phyloP scores from a whole-genome alignment of 2,113 vertebrate species.

The Thomomys bottae region DNA sequence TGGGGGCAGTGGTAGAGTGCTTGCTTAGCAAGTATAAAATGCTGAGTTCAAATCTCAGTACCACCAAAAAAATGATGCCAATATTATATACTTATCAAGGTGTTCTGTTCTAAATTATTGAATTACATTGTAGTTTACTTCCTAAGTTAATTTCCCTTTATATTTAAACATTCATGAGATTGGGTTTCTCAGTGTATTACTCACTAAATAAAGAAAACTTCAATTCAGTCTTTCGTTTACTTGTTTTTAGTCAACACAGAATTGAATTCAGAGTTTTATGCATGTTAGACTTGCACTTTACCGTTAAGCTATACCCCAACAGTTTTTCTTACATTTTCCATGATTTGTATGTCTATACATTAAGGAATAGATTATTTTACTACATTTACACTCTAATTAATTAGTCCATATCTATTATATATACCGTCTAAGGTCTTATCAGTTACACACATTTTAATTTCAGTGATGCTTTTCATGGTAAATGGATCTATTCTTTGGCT shows the following conservation, averaged over 20 bases:
- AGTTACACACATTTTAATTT: not conserved
- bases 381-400: not conserved
- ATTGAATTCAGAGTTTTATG: not conserved
- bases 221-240: not conserved
- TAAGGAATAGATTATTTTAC: not conserved
- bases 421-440: not conserved
- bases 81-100: not conserved
- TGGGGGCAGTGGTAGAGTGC: not conserved
- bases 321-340: not conserved
- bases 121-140: constrained; percentile 21
- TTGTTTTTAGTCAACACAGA: not conserved
- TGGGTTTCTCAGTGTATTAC: constrained; percentile 30
- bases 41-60: not conserved
- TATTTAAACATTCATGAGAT: constrained; percentile 3
- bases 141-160: constrained; percentile 44
- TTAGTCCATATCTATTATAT: not conserved
- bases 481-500: not conserved
- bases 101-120: constrained; percentile 13
- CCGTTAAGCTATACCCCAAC: not conserved
- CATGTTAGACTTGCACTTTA: not conserved
- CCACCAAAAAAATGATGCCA: not conserved
- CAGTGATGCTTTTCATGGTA: not conserved
- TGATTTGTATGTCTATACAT: constrained; percentile 41
- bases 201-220: constrained; percentile 36
- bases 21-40: not conserved